These are phyloP conservation scores for Ennomos quercinarius DNA, from an alignment of 2,888 invertebrate species.

Conservation along the genomic window DNA sequence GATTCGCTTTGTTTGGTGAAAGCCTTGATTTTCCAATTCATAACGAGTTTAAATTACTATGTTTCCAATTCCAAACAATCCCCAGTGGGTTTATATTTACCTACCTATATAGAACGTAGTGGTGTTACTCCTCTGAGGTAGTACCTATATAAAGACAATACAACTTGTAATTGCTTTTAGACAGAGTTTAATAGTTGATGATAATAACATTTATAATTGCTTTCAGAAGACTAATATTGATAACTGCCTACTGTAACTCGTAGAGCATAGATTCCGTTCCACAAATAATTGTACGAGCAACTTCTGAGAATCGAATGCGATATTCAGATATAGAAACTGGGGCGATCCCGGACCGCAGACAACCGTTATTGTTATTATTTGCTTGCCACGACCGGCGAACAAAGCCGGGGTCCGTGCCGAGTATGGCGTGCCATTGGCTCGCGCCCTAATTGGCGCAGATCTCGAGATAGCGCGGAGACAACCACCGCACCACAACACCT, in stretches of 20 bases:
- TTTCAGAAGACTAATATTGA: no score
- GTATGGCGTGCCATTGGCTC: conserved; percentile 37
- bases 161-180: no score
- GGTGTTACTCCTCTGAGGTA: no score
- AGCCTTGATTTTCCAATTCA: no score
- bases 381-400: conserved; percentile 37
- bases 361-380: conserved; percentile 64
- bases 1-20: no score
- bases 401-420: conserved; percentile 23
- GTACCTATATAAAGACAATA: no score
- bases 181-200: no score
- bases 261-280: conserved; percentile 26
- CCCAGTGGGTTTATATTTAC: no score
- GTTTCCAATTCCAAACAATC: no score
- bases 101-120: no score
- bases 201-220: no score
- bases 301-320: conserved; percentile 45
- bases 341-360: conserved; percentile 48
- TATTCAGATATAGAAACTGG: conserved; percentile 54
- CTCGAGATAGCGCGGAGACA: conserved; percentile 36
- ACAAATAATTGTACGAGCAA: conserved; percentile 29
- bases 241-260: neutral
- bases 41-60: no score
- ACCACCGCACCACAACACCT: conserved; percentile 28
- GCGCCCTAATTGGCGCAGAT: conserved; percentile 42